Conservation (phyloP, 2,113 vertebrate genomes). For the Gymnogyps californianus region DNA sequence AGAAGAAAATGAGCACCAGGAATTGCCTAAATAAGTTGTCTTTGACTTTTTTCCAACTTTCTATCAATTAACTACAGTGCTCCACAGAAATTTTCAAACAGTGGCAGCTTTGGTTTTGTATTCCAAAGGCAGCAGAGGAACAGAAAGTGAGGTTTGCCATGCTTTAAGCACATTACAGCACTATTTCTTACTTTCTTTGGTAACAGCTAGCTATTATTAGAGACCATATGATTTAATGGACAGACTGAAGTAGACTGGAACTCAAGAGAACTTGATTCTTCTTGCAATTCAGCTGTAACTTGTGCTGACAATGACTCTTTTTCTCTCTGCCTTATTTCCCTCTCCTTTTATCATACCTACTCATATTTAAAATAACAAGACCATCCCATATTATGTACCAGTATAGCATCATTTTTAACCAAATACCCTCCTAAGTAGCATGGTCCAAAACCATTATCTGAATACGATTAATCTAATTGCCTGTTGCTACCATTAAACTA, state of each 20-base stretch:
- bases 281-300: background rate
- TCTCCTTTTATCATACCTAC: background rate
- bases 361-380: background rate
- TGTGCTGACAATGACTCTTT: background rate
- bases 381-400: background rate
- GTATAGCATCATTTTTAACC: background rate
- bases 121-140: background rate
- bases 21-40: background rate
- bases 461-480: background rate
- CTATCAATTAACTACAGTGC: background rate
- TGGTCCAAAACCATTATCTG: background rate
- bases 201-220: slow-evolving; percentile 11
- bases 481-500: background rate
- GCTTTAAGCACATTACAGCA: background rate
- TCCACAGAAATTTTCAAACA: background rate
- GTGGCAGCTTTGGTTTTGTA: background rate
- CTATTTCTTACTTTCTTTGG: background rate
- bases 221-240: background rate
- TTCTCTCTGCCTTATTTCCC: background rate
- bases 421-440: background rate
- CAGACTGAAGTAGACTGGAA: background rate
- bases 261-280: background rate
- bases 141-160: background rate
- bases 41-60: background rate
- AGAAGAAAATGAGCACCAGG: background rate